phyloP scores from a whole-genome alignment of 2,797 vertebrate genomes.

The Pseudochirops cupreus region DNA sequence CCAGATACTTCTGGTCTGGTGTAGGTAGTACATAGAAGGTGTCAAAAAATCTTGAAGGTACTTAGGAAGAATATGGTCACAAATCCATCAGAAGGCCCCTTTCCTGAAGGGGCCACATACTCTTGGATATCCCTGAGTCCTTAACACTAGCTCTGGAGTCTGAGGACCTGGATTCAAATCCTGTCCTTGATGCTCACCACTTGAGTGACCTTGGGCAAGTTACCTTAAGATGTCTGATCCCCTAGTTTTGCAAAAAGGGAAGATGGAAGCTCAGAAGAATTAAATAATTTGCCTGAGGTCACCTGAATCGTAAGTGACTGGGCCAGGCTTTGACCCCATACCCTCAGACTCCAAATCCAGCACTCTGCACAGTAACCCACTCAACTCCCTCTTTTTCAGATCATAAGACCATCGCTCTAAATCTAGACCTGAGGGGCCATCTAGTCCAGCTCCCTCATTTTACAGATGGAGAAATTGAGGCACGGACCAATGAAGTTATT shows the following conservation, averaged over 20 bases:
- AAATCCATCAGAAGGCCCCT: accelerated
- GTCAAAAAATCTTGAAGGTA: not conserved
- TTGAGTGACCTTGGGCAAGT: not conserved
- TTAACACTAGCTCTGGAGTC: not conserved
- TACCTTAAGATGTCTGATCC: not conserved
- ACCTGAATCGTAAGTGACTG: not conserved
- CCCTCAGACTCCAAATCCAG: not conserved
- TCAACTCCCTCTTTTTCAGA: not conserved
- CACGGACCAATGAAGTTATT: not conserved
- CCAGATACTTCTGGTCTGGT: not conserved
- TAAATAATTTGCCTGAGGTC: not conserved
- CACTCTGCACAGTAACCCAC: not conserved
- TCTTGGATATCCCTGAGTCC: not conserved
- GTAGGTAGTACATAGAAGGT: not conserved
- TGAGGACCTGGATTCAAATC: not conserved
- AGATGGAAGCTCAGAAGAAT: not conserved
- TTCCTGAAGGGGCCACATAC: not conserved
- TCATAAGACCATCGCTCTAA: not conserved
- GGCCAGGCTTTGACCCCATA: not conserved
- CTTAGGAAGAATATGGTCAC: not conserved
- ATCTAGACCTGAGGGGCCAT: not conserved
- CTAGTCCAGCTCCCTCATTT: not conserved
- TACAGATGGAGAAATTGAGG: not conserved
- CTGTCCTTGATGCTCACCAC: not conserved
- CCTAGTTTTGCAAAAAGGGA: not conserved